Base-by-base conservation (phyloP, 2,888 invertebrate genomes). In the Embidobia sp. region DNA sequence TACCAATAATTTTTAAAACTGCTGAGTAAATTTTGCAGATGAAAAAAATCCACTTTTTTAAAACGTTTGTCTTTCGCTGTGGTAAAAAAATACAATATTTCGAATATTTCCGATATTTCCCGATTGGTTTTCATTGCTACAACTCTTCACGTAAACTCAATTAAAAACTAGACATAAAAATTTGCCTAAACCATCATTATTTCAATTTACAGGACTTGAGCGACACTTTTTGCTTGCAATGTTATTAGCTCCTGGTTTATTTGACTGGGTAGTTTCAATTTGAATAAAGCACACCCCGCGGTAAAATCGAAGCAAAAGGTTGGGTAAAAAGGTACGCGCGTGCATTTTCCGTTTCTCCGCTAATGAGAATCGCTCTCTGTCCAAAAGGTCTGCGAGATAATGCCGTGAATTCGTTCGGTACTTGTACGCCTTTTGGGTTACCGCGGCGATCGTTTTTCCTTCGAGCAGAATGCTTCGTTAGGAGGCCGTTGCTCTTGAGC, bases 401-500 rank as follows among this genome's bases (percentile, higher is more conserved):
- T 51, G 22, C 26, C 16, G 11, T 4, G 37, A 59, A 64, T 35
- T 37, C 33, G 19, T 37, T 57, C 15, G 22, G 16, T 55, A 51
- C 48, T 64, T 53, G 42, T 49, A 13, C 19, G 64, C 35, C 64
- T 57, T 64, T 73, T 29, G 22, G 64, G 15, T 64, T 42, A 13
- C 42, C 53, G 33, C 26, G 22, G n/a, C n/a, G n/a, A 37, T 64
- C 42, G 66, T 53, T 66, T 66, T 66, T 66, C 27, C 44, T 15
- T 16, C 19, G n/a, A 49, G 8, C 35, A 35, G 26, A 66, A 35
- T 22, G 44, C 27, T 55, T 55, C 53, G 27, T 55, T 33, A 53
- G 33, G n/a, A 26, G 22, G 26, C 11, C 22, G 48, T n/a, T n/a
- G n/a, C 44, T 64, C 19, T 16, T 40, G 29, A 7, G 27, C 22